Conservation (phyloP, 2,797 vertebrate genomes). For the Characodon lateralis region DNA sequence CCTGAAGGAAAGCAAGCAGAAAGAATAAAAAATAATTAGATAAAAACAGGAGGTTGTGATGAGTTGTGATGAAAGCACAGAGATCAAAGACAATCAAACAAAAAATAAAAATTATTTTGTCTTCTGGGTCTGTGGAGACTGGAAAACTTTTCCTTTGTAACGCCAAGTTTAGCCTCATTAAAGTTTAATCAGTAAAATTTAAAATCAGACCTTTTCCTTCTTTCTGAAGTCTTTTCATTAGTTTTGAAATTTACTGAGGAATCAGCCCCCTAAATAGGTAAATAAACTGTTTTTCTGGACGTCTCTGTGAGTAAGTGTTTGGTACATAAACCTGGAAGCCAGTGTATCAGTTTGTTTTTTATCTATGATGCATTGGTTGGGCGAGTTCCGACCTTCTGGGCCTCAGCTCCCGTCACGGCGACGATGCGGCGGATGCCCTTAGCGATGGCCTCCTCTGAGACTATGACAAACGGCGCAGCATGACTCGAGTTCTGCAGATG, state of each 20-base stretch:
- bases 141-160: background rate
- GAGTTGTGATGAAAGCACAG: no score
- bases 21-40: background rate
- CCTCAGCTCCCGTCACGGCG: conserved; percentile 91
- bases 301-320: no score
- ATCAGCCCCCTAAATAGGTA: background rate
- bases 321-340: background rate
- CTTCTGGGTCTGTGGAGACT: background rate
- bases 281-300: background rate
- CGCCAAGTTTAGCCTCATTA: background rate
- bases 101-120: background rate
- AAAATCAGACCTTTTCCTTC: background rate
- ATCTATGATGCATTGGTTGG: conserved; percentile 2
- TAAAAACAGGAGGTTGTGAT: no score
- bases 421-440: conserved; percentile 98
- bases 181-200: background rate
- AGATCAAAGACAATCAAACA: background rate
- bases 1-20: conserved; percentile 73
- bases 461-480: conserved; percentile 89
- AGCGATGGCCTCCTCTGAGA: conserved; percentile 97
- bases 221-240: background rate
- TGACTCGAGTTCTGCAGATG: conserved; percentile 94
- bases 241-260: background rate
- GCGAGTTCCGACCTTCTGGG: conserved; percentile 87
- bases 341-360: background rate